Evolutionary conservation across 2,888 invertebrate genomes (phyloP), one percentile per base, ranked within the genome.

Genomic region (Pristionchus arcanus): DNA sequence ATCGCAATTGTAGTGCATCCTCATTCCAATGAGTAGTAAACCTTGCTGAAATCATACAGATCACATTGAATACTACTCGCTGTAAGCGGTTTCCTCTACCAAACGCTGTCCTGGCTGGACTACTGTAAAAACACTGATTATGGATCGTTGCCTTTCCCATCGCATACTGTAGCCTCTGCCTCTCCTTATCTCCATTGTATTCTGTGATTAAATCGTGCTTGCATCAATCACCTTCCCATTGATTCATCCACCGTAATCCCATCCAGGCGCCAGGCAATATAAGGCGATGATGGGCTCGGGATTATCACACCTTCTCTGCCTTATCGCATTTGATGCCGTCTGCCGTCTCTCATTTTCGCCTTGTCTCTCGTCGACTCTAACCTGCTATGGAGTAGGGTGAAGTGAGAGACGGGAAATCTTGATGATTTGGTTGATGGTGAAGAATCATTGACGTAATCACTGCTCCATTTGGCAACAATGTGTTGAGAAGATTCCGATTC

Each of bases 371-470:
- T 4, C 74, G 0, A 4, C 31, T 42, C n/a, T 28, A 28, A 25
- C 34, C 21, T 28, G 49, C 28, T 25, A 81, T n/a, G n/a, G 81
- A 81, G 42, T 28, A 28, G n/a, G 49, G 16, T 1, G 28, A 81
- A n/a, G 37, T 15, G 81, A 77, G 81, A 81, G 81, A 4, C 81
- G 15, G 81, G 5, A 5, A 16, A 42, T 19, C n/a, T 28, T 25
- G 81, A 81, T 81, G 81, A 81, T 81, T 81, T 81, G 81, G 81
- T 81, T 81, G 81, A 81, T 81, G 81, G 81, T 81, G 81, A 49
- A 53, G 37, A 81, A 28, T 34, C 74, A 74, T 81, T 81, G 81
- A 81, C 81, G 81, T n/a, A 81, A 31, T 81, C 25, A 53, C 53
- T n/a, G 21, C 37, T 34, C 42, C 42, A 77, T 77, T 77, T 81